Conservation (phyloP, 1,140 invertebrate species). For the Drosophila simulans region DNA sequence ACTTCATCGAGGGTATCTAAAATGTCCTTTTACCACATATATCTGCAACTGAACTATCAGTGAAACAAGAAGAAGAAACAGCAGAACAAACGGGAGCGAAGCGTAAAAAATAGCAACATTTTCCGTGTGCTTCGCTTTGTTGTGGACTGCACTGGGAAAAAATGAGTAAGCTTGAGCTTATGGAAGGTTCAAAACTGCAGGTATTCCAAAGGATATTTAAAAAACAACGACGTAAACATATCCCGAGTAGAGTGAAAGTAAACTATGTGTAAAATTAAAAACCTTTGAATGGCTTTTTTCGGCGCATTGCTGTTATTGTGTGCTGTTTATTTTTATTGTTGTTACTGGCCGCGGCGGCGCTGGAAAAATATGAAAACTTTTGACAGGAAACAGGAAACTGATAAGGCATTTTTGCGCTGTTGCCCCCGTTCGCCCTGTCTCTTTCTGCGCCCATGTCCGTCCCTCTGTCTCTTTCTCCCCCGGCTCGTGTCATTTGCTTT, state of each 20-base stretch:
- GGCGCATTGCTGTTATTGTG: slow-evolving; percentile 30
- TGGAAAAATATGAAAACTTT: slow-evolving; percentile 84
- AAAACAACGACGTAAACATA: background rate
- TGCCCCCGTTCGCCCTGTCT: slow-evolving; percentile 45
- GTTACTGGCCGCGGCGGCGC: slow-evolving; percentile 55
- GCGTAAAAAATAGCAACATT: slow-evolving; percentile 76
- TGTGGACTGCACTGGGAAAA: slow-evolving; percentile 6
- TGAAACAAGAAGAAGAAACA: slow-evolving; percentile 15
- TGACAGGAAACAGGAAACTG: slow-evolving; percentile 83
- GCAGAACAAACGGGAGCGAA: slow-evolving; percentile 28
- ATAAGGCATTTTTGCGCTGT: slow-evolving; percentile 82
- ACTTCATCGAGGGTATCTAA: slow-evolving; percentile 12
- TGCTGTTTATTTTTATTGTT: slow-evolving; percentile 65
- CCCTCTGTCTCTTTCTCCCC: slow-evolving; percentile 11
- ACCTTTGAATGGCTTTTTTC: background rate
- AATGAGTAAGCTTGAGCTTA: background rate
- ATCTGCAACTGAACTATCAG: slow-evolving; percentile 34
- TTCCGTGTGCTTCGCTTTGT: slow-evolving; percentile 74
- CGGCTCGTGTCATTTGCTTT: slow-evolving; percentile 73
- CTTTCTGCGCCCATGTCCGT: background rate
- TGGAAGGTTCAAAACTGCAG: too few species aligned
- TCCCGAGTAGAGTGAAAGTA: background rate
- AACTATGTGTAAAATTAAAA: background rate
- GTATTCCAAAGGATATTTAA: background rate
- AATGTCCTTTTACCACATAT: background rate